Conservation (phyloP, 2,888 invertebrate species). For the Acrocyrtus sp. region DNA sequence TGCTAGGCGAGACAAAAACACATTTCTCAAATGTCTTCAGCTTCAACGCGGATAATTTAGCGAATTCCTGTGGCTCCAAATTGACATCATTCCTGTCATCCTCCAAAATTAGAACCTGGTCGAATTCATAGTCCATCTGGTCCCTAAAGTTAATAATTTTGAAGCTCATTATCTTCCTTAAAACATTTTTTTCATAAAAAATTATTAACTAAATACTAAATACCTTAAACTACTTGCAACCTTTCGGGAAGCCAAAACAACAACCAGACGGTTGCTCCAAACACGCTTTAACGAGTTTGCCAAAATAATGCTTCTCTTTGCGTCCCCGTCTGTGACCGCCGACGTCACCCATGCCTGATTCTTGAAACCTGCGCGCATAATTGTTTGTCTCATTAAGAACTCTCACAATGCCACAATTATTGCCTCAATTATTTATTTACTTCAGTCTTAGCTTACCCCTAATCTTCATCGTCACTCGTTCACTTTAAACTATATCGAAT, state of each 20-base stretch:
- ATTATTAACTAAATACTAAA: neutral
- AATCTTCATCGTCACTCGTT: conserved; percentile 1
- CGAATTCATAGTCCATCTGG: conserved; percentile 25
- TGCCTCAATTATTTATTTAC: too few relatives aligned
- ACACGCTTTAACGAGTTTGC: conserved; percentile 43
- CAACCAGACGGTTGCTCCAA: conserved; percentile 26
- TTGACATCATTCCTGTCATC: conserved; percentile 30
- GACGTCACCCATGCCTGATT: conserved; percentile 53
- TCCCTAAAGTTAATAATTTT: conserved; percentile 16
- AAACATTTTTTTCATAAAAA: neutral
- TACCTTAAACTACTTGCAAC: conserved; percentile 34
- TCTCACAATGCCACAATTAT: too few relatives aligned
- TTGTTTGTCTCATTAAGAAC: neutral
- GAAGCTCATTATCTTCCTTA: neutral
- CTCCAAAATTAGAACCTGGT: conserved; percentile 27
- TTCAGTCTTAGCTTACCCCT: neutral
- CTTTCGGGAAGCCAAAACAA: conserved; percentile 25
- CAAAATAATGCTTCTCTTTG: conserved; percentile 28
- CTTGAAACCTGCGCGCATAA: conserved; percentile 9
- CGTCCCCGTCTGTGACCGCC: conserved; percentile 38
- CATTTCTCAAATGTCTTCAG: conserved; percentile 39
- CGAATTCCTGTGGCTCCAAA: conserved; percentile 25
- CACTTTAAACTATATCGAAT: too few relatives aligned
- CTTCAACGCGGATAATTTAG: conserved; percentile 24
- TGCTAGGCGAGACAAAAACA: conserved; percentile 17